phyloP scores from a whole-genome alignment of 1,140 invertebrate species.

The Parapsyche elsis region DNA sequence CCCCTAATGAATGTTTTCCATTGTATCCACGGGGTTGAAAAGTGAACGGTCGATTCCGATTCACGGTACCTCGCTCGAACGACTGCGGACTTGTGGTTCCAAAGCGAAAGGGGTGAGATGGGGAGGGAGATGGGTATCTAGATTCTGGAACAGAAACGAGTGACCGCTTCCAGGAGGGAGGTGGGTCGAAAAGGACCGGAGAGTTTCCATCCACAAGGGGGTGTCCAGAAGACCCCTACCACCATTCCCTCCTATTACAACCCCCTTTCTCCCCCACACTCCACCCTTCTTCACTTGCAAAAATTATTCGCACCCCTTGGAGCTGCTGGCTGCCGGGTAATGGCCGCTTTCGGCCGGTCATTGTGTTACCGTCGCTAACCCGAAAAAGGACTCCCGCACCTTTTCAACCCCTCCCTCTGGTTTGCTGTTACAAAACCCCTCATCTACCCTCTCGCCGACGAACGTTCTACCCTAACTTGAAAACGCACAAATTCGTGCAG shows the following conservation, averaged over 20 bases:
- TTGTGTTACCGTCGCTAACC: conserved; percentile 26
- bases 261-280: not conserved
- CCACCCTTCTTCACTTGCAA: not conserved
- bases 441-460: not conserved
- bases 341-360: conserved; percentile 34
- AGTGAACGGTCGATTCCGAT: not conserved
- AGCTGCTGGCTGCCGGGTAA: not conserved
- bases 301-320: conserved; percentile 31
- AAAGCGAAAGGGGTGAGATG: not conserved
- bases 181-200: not conserved
- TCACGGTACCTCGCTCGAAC: conserved; percentile 1
- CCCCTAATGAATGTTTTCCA: conserved; percentile 34
- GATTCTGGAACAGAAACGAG: not conserved
- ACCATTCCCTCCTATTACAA: not conserved
- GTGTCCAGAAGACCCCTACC: not conserved
- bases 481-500: not conserved
- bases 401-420: not conserved
- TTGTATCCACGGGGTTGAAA: conserved; percentile 14
- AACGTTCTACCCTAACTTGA: no score
- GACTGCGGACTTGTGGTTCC: conserved; percentile 18
- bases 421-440: not conserved
- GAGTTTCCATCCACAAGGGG: not conserved
- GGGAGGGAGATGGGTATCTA: not conserved
- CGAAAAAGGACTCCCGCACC: conserved; percentile 4
- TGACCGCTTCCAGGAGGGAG: not conserved